Conservation (phyloP, 2,113 vertebrate species). For the Lipophrys pholis region DNA sequence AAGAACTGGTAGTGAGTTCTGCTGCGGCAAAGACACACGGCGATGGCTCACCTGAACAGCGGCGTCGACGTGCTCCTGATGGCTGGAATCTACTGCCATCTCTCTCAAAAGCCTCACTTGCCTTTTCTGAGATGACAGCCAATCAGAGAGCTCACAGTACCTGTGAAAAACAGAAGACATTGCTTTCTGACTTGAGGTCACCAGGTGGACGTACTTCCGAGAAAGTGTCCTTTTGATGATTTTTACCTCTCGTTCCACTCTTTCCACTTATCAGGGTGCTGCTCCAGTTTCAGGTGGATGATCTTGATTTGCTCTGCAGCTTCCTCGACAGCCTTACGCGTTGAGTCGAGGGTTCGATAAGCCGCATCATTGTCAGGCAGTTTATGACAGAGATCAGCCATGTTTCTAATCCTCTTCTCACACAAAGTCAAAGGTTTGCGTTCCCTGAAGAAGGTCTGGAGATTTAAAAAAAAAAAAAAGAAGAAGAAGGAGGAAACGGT, state of each 20-base stretch:
- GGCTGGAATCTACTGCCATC: conserved; percentile 68
- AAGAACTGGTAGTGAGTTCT: no score
- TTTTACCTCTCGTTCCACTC: conserved; percentile 88
- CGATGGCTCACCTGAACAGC: conserved; percentile 83
- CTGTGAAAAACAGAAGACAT: conserved; percentile 76
- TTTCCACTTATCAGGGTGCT: conserved; percentile 91
- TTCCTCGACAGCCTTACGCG: conserved; percentile 82
- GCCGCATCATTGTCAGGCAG: conserved; percentile 88
- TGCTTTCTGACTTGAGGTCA: not conserved
- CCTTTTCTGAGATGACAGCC: conserved; percentile 86
- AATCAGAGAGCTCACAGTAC: conserved; percentile 88
- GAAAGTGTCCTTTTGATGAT: not conserved
- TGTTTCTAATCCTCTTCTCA: conserved; percentile 89
- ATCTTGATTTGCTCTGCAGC: conserved; percentile 84
- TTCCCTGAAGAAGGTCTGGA: conserved; percentile 90
- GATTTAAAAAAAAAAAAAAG: conserved; percentile 7
- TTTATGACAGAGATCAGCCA: conserved; percentile 91
- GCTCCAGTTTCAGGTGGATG: conserved; percentile 84
- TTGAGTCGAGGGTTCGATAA: conserved; percentile 78
- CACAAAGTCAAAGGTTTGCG: conserved; percentile 87
- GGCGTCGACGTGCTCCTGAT: conserved; percentile 82
- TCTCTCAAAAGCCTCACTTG: conserved; percentile 83
- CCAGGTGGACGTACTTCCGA: not conserved
- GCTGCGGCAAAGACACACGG: not conserved
- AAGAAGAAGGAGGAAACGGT: conserved; percentile 25